A percentile compares a stretch with the other conserved stretches of the same genome.
phyloP scores from a whole-genome alignment of 2,888 invertebrate genomes.

The Automeris io region DNA sequence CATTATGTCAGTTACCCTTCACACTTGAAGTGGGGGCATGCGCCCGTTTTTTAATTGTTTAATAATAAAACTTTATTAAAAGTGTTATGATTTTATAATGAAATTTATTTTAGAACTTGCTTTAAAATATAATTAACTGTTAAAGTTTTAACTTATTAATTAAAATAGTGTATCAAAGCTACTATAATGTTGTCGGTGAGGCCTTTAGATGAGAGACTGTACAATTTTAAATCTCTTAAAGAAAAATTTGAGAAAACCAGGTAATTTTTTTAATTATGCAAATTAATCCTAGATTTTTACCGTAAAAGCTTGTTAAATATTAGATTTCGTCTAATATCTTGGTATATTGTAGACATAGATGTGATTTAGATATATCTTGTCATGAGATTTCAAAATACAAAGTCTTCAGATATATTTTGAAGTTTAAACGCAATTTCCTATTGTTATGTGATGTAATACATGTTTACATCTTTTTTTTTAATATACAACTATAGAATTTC shows the following conservation, averaged over 20 bases:
- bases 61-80: constrained; percentile 7
- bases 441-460: no score
- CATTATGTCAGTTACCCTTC: constrained; percentile 22
- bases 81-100: constrained; percentile 5
- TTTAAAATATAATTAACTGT: no score
- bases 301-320: no score
- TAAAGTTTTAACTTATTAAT: constrained; percentile 11
- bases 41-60: constrained; percentile 9
- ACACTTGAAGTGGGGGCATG: constrained; percentile 12
- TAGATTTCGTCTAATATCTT: no score
- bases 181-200: constrained; percentile 54
- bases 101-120: constrained; percentile 7
- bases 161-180: constrained; percentile 13
- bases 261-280: constrained; percentile 42
- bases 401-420: no score
- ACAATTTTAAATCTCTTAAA: constrained; percentile 56
- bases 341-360: no score
- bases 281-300: no score
- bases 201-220: constrained; percentile 50
- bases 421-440: no score
- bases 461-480: no score
- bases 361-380: no score
- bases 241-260: constrained; percentile 60
- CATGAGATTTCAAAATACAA: no score
- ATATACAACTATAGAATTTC: no score